phyloP scores from a whole-genome alignment of 1,140 invertebrate genomes.

The Yoshiicerus persimilis region DNA sequence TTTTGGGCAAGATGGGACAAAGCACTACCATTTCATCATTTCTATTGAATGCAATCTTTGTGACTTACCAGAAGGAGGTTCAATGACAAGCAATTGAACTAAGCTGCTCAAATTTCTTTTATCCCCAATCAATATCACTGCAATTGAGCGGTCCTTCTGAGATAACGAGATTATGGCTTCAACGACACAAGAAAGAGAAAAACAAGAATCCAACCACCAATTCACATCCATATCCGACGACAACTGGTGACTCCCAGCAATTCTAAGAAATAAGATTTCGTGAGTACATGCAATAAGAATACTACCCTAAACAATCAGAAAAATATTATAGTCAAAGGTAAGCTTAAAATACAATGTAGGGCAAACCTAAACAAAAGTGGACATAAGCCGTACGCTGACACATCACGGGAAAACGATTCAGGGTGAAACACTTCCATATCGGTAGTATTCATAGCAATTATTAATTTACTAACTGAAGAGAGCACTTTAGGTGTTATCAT shows the following conservation, averaged over 20 bases:
- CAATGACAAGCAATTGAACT: slow-evolving; percentile 21
- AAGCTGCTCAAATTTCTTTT: slow-evolving; percentile 29
- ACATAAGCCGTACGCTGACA: slow-evolving; percentile 2
- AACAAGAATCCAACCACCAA: slow-evolving; percentile 28
- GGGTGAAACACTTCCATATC: neutral
- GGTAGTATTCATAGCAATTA: neutral
- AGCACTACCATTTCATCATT: no score
- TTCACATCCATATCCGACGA: neutral
- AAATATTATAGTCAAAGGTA: no score
- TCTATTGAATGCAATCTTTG: no score
- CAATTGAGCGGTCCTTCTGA: slow-evolving; percentile 15
- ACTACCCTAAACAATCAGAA: no score
- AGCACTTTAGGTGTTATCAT: slow-evolving; percentile 44
- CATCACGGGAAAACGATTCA: neutral
- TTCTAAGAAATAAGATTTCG: neutral
- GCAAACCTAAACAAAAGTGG: slow-evolving; percentile 33
- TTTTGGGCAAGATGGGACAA: no score
- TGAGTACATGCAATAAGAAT: no score
- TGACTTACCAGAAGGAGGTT: neutral
- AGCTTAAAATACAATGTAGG: neutral
- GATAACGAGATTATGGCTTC: slow-evolving; percentile 32
- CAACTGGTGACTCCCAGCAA: neutral
- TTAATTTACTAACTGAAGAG: slow-evolving; percentile 18
- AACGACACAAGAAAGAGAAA: slow-evolving; percentile 11
- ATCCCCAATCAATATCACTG: slow-evolving; percentile 40